Evolutionary conservation across 2,888 invertebrate genomes (phyloP).

Genomic region (Boloria selene): DNA sequence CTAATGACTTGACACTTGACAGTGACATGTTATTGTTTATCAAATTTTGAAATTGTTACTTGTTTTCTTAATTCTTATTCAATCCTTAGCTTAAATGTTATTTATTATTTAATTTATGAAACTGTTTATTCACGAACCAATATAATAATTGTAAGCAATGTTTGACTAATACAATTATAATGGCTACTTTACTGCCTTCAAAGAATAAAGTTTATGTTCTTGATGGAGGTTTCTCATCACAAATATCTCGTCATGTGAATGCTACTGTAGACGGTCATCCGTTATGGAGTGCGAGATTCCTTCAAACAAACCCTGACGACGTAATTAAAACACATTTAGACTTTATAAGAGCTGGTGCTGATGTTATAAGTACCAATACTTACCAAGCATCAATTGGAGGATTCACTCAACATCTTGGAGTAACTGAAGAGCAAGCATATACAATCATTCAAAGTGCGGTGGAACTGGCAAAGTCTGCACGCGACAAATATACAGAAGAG

Average conservation of each 20-base stretch:
- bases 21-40: slow-evolving; percentile 5
- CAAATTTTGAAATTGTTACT: background rate
- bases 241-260: slow-evolving; percentile 87
- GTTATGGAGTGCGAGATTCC: slow-evolving; percentile 92
- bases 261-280: slow-evolving; percentile 90
- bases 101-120: background rate
- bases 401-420: slow-evolving; percentile 87
- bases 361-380: slow-evolving; percentile 92
- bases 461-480: slow-evolving; percentile 86
- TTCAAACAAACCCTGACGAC: slow-evolving; percentile 89
- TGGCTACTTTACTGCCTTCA: slow-evolving; percentile 33
- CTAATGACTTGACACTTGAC: slow-evolving; percentile 6
- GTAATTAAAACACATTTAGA: slow-evolving; percentile 90
- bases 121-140: background rate
- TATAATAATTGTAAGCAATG: background rate
- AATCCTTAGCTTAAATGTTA: background rate
- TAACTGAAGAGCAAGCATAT: slow-evolving; percentile 85
- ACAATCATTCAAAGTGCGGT: slow-evolving; percentile 88
- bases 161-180: background rate
- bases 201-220: slow-evolving; percentile 64
- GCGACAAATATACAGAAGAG: slow-evolving; percentile 81
- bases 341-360: slow-evolving; percentile 92
- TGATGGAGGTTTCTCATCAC: slow-evolving; percentile 91
- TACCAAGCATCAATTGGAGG: slow-evolving; percentile 93
- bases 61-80: too few relatives aligned